A percentile compares a stretch with the other conserved stretches of the same genome.
phyloP scores from a whole-genome alignment of 2,888 invertebrate genomes.

The Eledona agricola region DNA sequence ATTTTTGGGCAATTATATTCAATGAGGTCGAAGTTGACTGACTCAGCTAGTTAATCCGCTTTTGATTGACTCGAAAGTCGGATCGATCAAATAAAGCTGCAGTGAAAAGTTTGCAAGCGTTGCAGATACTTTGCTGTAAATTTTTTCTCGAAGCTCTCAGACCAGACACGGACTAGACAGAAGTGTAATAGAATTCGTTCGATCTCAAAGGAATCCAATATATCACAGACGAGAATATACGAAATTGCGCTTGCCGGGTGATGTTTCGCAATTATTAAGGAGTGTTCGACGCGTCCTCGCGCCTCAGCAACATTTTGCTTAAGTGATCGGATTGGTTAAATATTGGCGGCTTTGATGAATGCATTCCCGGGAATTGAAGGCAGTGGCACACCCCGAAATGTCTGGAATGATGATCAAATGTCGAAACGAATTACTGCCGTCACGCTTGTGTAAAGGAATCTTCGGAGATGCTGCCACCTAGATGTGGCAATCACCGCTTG shows the following conservation, averaged over 20 bases:
- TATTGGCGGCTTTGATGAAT: constrained; percentile 7
- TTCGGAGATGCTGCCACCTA: neutral
- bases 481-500: neutral
- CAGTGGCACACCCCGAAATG: no score
- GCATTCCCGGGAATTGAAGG: neutral
- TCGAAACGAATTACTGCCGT: neutral
- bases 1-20: no score
- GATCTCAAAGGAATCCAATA: constrained; percentile 36
- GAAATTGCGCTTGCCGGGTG: constrained; percentile 7
- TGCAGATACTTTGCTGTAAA: constrained; percentile 24
- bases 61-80: no score
- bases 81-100: neutral
- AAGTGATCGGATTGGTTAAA: neutral
- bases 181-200: constrained; percentile 28
- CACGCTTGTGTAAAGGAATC: constrained; percentile 1
- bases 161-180: constrained; percentile 33
- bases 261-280: constrained; percentile 18
- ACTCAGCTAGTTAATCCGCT: no score
- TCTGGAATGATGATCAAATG: no score
- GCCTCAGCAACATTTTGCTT: no score
- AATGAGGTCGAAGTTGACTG: no score
- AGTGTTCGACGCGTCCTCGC: constrained; percentile 10
- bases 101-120: constrained; percentile 9
- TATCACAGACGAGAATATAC: constrained; percentile 14
- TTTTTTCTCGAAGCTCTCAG: constrained; percentile 29